A percentile compares a stretch with the other conserved stretches of the same genome.
Conservation (phyloP, 2,113 vertebrate genomes). For the Podilymbus podiceps region DNA sequence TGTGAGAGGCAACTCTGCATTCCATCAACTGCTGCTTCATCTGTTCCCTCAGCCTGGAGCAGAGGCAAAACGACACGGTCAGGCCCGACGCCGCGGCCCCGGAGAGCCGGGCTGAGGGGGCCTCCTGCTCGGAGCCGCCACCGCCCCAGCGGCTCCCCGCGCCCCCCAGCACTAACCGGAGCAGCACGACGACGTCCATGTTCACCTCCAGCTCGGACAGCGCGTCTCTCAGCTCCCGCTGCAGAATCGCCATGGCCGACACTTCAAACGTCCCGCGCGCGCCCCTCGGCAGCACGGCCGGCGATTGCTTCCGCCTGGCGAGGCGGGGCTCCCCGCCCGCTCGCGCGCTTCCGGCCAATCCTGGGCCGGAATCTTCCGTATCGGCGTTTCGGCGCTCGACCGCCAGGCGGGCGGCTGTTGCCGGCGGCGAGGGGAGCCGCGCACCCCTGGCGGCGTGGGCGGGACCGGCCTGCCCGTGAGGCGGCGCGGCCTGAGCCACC, state of each 20-base stretch:
- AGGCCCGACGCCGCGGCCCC: background rate
- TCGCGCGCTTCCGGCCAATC: background rate
- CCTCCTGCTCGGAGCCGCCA: too few relatives aligned
- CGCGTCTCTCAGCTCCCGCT: too few relatives aligned
- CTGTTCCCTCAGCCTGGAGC: slow-evolving; percentile 44
- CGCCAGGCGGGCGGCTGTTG: background rate
- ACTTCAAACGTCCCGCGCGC: background rate
- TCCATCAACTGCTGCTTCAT: slow-evolving; percentile 64
- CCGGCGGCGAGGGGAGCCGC: too few relatives aligned
- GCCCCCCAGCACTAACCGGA: background rate
- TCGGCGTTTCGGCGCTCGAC: background rate
- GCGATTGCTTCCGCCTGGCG: background rate
- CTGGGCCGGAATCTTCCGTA: fast-evolving
- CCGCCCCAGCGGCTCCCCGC: background rate
- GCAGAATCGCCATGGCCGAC: background rate
- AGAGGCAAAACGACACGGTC: background rate
- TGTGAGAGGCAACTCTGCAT: background rate
- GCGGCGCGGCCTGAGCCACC: too few relatives aligned
- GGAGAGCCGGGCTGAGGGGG: background rate
- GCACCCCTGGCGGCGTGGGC: too few relatives aligned
- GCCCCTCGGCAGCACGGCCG: background rate
- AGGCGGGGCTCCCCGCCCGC: too few relatives aligned
- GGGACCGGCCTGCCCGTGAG: too few relatives aligned
- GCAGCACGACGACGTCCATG: background rate
- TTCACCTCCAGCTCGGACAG: background rate